Conservation (phyloP, 2,797 vertebrate species). For the Sebastolobus alascanus region DNA sequence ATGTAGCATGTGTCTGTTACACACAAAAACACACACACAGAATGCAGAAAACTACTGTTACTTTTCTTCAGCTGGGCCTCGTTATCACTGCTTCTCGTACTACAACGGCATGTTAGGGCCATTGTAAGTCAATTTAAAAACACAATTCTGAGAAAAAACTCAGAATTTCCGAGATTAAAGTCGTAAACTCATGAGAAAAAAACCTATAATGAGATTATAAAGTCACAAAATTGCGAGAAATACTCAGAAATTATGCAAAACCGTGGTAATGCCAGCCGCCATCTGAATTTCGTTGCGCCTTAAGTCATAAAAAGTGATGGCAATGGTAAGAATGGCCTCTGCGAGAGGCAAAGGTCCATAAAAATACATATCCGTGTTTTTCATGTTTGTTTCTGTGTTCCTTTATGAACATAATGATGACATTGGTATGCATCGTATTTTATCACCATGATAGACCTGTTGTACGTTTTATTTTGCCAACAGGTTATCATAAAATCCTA, state of each 20-base stretch:
- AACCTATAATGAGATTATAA: background rate
- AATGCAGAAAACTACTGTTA: slow-evolving; percentile 25
- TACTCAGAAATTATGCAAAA: background rate
- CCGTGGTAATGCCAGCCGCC: background rate
- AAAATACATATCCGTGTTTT: too few relatives aligned
- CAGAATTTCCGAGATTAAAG: background rate
- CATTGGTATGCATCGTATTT: background rate
- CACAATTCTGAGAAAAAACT: background rate
- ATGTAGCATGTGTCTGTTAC: slow-evolving; percentile 93
- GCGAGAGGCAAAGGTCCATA: too few relatives aligned
- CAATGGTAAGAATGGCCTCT: too few relatives aligned
- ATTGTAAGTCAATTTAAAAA: too few relatives aligned
- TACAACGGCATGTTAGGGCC: background rate
- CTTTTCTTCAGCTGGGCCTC: background rate
- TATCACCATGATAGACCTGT: background rate
- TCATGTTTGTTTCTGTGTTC: background rate
- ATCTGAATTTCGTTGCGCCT: background rate
- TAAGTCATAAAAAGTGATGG: too few relatives aligned
- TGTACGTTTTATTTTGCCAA: too few relatives aligned
- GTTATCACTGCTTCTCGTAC: background rate
- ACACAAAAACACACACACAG: slow-evolving; percentile 6
- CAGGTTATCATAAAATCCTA: background rate
- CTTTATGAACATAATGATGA: background rate
- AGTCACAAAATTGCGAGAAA: background rate
- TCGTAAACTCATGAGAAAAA: background rate